Percentiles rank a stretch among this genome's conserved stretches.
phyloP scores from a whole-genome alignment of 2,797 vertebrate genomes.

The Moxostoma hubbsi region DNA sequence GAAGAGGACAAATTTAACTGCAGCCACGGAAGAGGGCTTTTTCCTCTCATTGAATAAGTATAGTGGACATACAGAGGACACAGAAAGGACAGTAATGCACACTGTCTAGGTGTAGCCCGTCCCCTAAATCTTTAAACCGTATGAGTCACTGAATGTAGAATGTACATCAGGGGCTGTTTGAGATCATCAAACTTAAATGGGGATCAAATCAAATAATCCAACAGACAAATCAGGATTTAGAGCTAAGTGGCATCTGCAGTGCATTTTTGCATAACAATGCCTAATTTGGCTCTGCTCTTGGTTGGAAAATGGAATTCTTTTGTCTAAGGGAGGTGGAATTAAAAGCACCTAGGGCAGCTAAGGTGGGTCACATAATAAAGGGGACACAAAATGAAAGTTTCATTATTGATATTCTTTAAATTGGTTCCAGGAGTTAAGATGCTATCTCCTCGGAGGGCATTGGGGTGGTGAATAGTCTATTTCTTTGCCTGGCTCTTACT shows the following conservation, averaged over 20 bases:
- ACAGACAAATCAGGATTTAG: not conserved
- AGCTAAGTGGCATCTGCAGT: constrained; percentile 7
- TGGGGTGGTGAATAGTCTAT: constrained; percentile 46
- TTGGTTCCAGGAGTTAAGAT: constrained; percentile 75
- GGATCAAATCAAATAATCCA: constrained; percentile 21
- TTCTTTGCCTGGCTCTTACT: constrained; percentile 35
- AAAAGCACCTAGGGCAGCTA: constrained; percentile 64
- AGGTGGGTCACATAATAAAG: constrained; percentile 75
- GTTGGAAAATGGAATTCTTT: constrained; percentile 57
- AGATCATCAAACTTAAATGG: not conserved
- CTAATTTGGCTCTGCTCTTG: constrained; percentile 51
- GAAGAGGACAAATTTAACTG: constrained; percentile 34
- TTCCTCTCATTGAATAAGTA: constrained; percentile 29
- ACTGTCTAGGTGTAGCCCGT: not conserved
- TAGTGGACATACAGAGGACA: constrained; percentile 36
- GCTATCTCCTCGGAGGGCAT: constrained; percentile 65
- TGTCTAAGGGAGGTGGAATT: constrained; percentile 66
- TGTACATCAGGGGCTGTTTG: constrained; percentile 4
- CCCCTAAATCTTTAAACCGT: constrained; percentile 27
- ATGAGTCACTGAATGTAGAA: constrained; percentile 28
- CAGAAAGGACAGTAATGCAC: too few relatives aligned
- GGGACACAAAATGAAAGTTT: constrained; percentile 77
- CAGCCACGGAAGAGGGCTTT: not conserved
- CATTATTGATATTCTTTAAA: constrained; percentile 83
- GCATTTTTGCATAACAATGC: constrained; percentile 26